These are phyloP conservation scores for Eupithecia inturbata DNA, from an alignment of 2,888 invertebrate species.

Conservation along the genomic window DNA sequence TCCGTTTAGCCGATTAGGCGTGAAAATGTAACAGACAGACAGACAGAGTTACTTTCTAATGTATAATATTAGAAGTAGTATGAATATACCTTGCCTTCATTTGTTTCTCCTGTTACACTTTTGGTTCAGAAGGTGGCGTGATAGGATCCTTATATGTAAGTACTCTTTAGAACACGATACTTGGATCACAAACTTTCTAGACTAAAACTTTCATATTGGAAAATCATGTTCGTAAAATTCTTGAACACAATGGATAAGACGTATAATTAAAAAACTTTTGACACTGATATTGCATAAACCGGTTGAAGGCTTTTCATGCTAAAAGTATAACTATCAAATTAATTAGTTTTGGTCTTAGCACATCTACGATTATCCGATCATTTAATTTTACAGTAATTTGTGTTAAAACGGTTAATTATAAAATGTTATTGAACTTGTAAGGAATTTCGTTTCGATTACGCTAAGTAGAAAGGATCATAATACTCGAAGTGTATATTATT, in stretches of 20 bases:
- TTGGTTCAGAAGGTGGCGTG: background rate
- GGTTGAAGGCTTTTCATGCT: constrained; percentile 18
- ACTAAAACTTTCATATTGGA: constrained; percentile 49
- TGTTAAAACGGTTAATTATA: background rate
- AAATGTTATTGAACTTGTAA: background rate
- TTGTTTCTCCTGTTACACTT: background rate
- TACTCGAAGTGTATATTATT: too few species aligned
- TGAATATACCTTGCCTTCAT: background rate
- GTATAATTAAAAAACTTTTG: constrained; percentile 53
- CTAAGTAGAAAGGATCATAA: background rate
- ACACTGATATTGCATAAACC: constrained; percentile 3
- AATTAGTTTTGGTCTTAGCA: constrained; percentile 12
- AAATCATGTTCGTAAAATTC: constrained; percentile 43
- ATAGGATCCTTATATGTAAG: background rate
- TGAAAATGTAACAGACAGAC: too few species aligned
- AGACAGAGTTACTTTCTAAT: too few species aligned
- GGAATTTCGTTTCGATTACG: background rate
- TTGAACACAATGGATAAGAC: constrained; percentile 36
- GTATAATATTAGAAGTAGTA: too few species aligned
- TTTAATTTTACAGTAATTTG: constrained; percentile 13
- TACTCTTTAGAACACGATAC: constrained; percentile 1
- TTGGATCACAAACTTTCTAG: constrained; percentile 47
- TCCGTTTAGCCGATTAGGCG: too few species aligned
- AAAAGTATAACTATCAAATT: constrained; percentile 21
- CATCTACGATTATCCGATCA: constrained; percentile 1